Percentiles rank a stretch among this genome's conserved stretches.
Evolutionary conservation across 2,888 invertebrate genomes (phyloP).

Genomic region (Lathronympha strigana): DNA sequence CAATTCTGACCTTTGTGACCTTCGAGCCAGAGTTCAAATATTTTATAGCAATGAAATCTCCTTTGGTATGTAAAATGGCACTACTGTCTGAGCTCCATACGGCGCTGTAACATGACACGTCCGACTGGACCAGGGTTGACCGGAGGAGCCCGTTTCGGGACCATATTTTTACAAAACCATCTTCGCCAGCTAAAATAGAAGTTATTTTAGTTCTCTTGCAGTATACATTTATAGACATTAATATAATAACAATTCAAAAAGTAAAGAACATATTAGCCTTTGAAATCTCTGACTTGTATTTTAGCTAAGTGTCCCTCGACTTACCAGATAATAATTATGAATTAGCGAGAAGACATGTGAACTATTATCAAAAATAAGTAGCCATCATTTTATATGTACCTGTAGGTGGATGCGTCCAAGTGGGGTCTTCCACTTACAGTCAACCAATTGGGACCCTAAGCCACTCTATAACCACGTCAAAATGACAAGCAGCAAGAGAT

Average conservation of each 20-base stretch:
- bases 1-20: conserved; percentile 84
- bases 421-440: no score
- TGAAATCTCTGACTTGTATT: no score
- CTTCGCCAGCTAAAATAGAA: conserved; percentile 92
- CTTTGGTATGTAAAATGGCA: conserved; percentile 88
- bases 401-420: no score
- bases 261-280: no score
- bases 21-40: conserved; percentile 90
- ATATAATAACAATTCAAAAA: neutral
- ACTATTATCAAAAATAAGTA: no score
- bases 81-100: conserved; percentile 92
- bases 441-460: no score
- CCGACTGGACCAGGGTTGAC: conserved; percentile 92
- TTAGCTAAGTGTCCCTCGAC: no score
- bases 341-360: no score
- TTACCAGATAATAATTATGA: no score
- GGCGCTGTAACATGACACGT: conserved; percentile 92
- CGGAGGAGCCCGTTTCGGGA: conserved; percentile 97
- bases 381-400: no score
- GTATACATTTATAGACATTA: neutral
- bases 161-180: conserved; percentile 98
- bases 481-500: no score
- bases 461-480: no score
- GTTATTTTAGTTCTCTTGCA: neutral
- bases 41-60: conserved; percentile 87